Percentiles rank a stretch among this genome's conserved stretches.
phyloP scores from a whole-genome alignment of 2,888 invertebrate species.

The Pterostichus niger region DNA sequence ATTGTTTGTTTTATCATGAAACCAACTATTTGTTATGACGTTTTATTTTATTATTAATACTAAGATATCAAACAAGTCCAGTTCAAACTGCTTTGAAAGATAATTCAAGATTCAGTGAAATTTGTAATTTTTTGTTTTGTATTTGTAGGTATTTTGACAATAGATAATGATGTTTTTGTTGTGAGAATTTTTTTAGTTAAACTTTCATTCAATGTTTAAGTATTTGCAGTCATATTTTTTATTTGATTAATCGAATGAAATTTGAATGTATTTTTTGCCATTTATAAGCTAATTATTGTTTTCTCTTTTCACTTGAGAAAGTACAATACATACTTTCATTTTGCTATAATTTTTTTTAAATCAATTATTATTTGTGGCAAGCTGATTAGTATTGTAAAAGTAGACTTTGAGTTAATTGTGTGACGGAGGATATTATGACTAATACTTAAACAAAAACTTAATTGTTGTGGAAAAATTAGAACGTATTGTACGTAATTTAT shows the following conservation, averaged over 20 bases:
- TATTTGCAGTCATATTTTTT: too few species aligned
- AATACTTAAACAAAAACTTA: neutral
- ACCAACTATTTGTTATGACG: neutral
- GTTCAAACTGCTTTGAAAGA: neutral
- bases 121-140: neutral
- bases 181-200: too few species aligned
- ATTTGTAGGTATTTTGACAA: neutral
- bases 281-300: slow-evolving; percentile 45
- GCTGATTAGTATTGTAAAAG: neutral
- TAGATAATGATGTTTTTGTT: neutral
- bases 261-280: neutral
- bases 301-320: slow-evolving; percentile 49
- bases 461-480: neutral
- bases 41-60: neutral
- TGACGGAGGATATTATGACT: neutral
- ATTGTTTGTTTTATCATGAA: neutral
- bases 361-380: slow-evolving; percentile 7
- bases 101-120: neutral
- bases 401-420: neutral
- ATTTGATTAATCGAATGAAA: slow-evolving; percentile 10
- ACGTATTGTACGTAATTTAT: neutral
- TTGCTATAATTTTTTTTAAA: neutral
- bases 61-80: neutral
- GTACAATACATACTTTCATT: slow-evolving; percentile 53
- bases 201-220: too few species aligned